Percentiles rank a stretch among this genome's conserved stretches.
Conservation (phyloP, 2,797 vertebrate genomes). For the Phoebastria nigripes region DNA sequence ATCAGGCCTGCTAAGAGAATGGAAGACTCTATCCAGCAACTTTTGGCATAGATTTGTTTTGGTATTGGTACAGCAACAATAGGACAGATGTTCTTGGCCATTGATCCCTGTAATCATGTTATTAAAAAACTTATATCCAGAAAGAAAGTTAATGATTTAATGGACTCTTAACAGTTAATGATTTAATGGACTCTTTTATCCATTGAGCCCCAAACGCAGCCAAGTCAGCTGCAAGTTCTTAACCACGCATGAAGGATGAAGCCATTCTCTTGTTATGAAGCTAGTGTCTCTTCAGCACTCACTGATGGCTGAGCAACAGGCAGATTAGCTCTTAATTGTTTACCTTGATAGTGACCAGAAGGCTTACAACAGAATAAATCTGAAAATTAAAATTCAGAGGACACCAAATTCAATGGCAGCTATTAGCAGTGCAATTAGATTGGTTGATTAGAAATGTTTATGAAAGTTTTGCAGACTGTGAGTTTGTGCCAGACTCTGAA, state of each 20-base stretch:
- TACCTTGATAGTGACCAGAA: background rate
- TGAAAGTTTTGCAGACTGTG: background rate
- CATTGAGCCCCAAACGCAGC: background rate
- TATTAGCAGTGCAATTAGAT: background rate
- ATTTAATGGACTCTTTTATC: background rate
- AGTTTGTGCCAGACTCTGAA: background rate
- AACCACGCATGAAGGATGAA: slow-evolving; percentile 37
- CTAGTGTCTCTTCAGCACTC: background rate
- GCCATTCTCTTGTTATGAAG: background rate
- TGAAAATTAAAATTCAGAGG: slow-evolving; percentile 20
- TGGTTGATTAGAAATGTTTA: background rate
- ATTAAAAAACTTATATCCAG: background rate
- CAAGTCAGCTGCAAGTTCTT: slow-evolving; percentile 3
- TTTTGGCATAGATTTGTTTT: background rate
- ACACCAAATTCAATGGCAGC: background rate
- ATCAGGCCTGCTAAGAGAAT: background rate
- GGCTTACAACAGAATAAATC: background rate
- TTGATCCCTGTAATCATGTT: background rate
- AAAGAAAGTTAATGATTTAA: slow-evolving; percentile 14
- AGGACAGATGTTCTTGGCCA: background rate
- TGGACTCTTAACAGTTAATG: background rate
- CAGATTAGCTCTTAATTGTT: background rate
- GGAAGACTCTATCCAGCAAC: background rate
- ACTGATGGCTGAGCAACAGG: background rate
- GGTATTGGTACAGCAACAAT: background rate